Evolutionary conservation across 1,140 invertebrate species (phyloP).

Genomic region (Tetragnatha versicolor): DNA sequence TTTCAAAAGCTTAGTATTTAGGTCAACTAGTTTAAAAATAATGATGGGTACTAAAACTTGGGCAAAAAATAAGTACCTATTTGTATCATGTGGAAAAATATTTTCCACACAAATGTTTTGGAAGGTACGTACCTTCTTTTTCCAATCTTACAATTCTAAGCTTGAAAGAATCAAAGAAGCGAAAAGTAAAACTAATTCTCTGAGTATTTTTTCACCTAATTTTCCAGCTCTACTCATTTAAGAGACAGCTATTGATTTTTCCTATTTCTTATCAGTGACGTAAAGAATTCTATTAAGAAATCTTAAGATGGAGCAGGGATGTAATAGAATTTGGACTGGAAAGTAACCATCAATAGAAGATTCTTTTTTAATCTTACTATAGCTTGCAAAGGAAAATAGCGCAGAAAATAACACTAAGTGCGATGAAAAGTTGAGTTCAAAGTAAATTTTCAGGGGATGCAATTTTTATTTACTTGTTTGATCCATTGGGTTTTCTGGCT

Average conservation of each 20-base stretch:
- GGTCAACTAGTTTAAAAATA: too few relatives aligned
- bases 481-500: too few relatives aligned
- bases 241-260: conserved; percentile 5
- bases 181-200: background rate
- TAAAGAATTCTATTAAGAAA: conserved; percentile 16
- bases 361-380: background rate
- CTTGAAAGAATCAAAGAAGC: background rate
- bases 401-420: too few relatives aligned
- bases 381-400: background rate
- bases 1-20: too few relatives aligned
- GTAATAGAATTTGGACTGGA: background rate
- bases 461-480: too few relatives aligned
- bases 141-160: background rate
- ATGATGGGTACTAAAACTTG: too few relatives aligned
- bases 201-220: background rate
- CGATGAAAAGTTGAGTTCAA: too few relatives aligned
- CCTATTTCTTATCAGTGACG: background rate
- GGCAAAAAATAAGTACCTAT: too few relatives aligned
- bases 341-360: background rate
- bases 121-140: too few relatives aligned
- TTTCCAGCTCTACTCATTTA: conserved; percentile 5
- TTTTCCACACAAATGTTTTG: too few relatives aligned
- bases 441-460: too few relatives aligned
- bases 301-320: background rate
- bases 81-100: too few relatives aligned